Evolutionary conservation across 2,113 vertebrate genomes (phyloP).

Genomic region (Apus apus): DNA sequence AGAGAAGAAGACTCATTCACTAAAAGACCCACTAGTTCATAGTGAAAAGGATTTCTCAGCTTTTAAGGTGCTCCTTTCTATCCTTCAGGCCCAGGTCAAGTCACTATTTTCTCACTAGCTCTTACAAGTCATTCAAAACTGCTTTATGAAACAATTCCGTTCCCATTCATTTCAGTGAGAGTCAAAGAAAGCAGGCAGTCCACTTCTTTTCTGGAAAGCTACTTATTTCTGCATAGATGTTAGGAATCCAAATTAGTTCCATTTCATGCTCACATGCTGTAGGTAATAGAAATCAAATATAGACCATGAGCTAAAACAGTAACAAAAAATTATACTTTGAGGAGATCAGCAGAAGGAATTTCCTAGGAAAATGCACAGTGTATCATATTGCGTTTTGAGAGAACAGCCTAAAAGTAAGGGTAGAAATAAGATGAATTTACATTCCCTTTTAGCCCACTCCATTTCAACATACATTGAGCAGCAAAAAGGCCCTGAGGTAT

Average conservation of each 20-base stretch:
- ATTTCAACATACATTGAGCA: conserved; percentile 16
- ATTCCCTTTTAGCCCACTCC: not conserved
- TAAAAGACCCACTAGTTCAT: not conserved
- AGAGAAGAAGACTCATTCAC: not conserved
- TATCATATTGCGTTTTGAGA: not conserved
- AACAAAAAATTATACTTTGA: not conserved
- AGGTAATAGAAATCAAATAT: not conserved
- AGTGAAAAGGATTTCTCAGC: not conserved
- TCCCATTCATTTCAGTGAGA: not conserved
- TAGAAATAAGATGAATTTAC: not conserved
- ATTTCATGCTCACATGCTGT: not conserved
- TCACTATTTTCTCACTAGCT: not conserved
- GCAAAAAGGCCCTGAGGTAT: conserved; percentile 25
- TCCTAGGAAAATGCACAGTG: not conserved
- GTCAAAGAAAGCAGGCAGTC: not conserved
- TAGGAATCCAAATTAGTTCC: not conserved
- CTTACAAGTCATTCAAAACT: not conserved
- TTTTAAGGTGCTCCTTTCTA: not conserved
- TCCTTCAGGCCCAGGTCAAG: not conserved
- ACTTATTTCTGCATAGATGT: not conserved
- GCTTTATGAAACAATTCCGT: not conserved
- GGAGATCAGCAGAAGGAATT: not conserved
- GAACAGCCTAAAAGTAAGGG: not conserved
- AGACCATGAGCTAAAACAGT: not conserved
- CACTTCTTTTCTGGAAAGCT: not conserved